Conservation (phyloP, 1,140 invertebrate species). For the Subanguina moxae region DNA sequence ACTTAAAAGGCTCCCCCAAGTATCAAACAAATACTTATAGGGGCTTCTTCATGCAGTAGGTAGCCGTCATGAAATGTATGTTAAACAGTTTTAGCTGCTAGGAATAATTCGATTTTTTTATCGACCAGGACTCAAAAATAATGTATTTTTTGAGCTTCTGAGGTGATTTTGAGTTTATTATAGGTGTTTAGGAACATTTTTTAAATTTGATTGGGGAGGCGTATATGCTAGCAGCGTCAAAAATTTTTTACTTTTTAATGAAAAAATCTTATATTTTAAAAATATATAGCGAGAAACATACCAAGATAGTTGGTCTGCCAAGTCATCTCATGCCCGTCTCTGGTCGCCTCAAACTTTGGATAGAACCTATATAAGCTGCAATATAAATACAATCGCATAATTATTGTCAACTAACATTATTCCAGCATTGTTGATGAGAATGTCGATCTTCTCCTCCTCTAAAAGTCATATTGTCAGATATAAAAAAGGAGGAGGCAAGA, state of each 20-base stretch:
- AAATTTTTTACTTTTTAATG: neutral
- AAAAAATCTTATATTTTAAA: neutral
- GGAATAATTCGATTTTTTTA: neutral
- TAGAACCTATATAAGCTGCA: conserved; percentile 3
- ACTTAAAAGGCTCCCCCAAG: no score
- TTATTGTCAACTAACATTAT: conserved; percentile 29
- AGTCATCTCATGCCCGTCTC: conserved; percentile 44
- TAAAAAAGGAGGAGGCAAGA: neutral
- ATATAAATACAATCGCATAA: no score
- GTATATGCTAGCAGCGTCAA: no score
- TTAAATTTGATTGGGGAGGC: no score
- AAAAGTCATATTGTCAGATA: conserved; percentile 27
- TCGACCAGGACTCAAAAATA: no score
- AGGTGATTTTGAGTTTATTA: no score
- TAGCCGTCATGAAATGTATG: no score
- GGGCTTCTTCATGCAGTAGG: no score
- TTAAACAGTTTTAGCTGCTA: no score
- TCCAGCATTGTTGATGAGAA: conserved; percentile 48
- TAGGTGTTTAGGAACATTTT: no score
- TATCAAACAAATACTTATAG: no score
- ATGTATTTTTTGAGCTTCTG: no score
- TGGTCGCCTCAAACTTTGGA: conserved; percentile 36
- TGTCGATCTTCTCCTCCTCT: conserved; percentile 43
- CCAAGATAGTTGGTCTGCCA: conserved; percentile 48
- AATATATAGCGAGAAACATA: conserved; percentile 3